These are phyloP conservation scores for Thunnus thynnus DNA, from an alignment of 2,113 vertebrate species.

Conservation along the genomic window DNA sequence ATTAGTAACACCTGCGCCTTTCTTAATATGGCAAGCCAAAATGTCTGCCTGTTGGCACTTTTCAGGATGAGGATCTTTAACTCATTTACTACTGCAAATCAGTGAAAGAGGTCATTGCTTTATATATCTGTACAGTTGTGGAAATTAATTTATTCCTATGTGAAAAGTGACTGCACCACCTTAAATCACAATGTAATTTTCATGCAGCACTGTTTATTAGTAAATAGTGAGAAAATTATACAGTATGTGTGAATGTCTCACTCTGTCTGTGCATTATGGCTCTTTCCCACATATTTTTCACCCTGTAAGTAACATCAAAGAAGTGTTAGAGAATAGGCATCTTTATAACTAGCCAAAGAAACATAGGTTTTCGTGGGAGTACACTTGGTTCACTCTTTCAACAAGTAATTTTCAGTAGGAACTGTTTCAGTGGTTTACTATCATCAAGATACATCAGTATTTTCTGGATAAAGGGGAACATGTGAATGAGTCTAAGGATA, in stretches of 20 bases:
- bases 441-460: no score
- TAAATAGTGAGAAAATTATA: constrained; percentile 7
- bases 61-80: no score
- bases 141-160: background rate
- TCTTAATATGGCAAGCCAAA: background rate
- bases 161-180: background rate
- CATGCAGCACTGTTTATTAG: background rate
- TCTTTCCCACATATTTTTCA: background rate
- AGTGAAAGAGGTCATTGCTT: background rate
- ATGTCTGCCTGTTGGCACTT: background rate
- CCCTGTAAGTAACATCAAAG: background rate
- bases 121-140: background rate
- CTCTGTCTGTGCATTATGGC: background rate
- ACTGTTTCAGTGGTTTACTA: no score
- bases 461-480: no score
- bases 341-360: background rate
- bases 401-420: no score
- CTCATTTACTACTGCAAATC: background rate
- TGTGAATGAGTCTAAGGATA: no score
- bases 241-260: background rate
- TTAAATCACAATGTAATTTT: constrained; percentile 19
- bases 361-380: no score
- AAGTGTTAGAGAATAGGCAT: background rate
- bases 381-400: no score
- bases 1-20: background rate